Evolutionary conservation across 1,140 invertebrate genomes (phyloP).

Genomic region (Drosophila biarmipes): DNA sequence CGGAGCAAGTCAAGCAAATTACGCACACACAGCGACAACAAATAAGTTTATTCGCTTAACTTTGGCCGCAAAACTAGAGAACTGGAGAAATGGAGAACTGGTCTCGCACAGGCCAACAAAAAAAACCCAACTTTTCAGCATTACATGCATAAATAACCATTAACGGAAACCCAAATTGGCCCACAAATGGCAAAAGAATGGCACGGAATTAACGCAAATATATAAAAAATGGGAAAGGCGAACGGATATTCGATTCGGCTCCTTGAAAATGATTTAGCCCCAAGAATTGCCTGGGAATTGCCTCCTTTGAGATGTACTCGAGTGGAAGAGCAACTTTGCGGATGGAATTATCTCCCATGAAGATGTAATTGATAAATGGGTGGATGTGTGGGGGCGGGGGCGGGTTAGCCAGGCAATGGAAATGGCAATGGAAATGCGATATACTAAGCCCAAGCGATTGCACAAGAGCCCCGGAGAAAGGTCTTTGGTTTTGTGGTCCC

Average conservation of each 20-base stretch:
- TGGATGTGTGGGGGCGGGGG: constrained; percentile 2
- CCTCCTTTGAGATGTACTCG: constrained; percentile 41
- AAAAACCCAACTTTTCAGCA: constrained; percentile 39
- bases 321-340: constrained; percentile 51
- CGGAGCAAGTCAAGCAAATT: constrained; percentile 47
- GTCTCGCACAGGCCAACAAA: not conserved
- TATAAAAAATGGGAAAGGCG: not conserved
- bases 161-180: constrained; percentile 42
- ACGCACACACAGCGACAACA: constrained; percentile 43
- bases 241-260: constrained; percentile 34
- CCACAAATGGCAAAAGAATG: constrained; percentile 21
- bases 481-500: constrained; percentile 8
- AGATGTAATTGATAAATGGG: constrained; percentile 50
- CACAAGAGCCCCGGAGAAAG: constrained; percentile 11
- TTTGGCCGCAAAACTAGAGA: constrained; percentile 33
- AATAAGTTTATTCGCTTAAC: constrained; percentile 51
- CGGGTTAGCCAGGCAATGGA: constrained; percentile 8
- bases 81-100: not conserved
- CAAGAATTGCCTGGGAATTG: constrained; percentile 32
- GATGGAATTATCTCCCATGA: constrained; percentile 45
- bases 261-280: constrained; percentile 12
- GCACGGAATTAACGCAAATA: constrained; percentile 24
- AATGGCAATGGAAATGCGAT: constrained; percentile 26
- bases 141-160: constrained; percentile 49
- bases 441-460: constrained; percentile 2